phyloP scores from a whole-genome alignment of 2,113 vertebrate species.

The Brachypteracias leptosomus region DNA sequence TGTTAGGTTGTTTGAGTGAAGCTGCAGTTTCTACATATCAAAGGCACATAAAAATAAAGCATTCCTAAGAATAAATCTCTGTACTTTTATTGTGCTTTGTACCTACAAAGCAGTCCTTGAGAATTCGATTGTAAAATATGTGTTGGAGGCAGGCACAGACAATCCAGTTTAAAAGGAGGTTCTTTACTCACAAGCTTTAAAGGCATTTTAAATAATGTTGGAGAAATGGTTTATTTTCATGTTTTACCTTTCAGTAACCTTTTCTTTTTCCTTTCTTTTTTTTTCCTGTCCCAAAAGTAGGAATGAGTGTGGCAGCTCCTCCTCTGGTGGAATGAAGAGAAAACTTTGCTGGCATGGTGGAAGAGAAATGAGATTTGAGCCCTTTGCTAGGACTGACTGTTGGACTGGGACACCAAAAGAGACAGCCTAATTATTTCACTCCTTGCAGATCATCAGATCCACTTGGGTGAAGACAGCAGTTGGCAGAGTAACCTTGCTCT shows the following conservation, averaged over 20 bases:
- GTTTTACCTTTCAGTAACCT: neutral
- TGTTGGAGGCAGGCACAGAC: neutral
- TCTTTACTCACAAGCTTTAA: neutral
- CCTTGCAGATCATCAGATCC: neutral
- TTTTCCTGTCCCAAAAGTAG: neutral
- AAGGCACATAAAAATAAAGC: neutral
- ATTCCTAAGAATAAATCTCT: neutral
- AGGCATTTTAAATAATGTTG: neutral
- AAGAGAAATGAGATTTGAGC: neutral
- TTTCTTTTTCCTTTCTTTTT: neutral
- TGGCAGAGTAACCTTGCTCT: neutral
- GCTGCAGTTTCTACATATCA: neutral
- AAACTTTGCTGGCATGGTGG: neutral
- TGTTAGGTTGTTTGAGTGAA: neutral
- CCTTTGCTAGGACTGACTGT: neutral
- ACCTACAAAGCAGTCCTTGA: slow-evolving; percentile 8
- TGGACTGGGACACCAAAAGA: neutral
- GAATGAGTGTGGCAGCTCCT: neutral
- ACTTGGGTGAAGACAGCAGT: neutral
- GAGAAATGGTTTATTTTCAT: neutral
- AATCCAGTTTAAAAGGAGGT: neutral
- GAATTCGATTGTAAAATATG: neutral
- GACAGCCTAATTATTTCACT: neutral
- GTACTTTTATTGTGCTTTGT: neutral
- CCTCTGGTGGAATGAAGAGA: neutral